phyloP scores from a whole-genome alignment of 2,797 vertebrate species.

The Chaenodraco wilsoni region DNA sequence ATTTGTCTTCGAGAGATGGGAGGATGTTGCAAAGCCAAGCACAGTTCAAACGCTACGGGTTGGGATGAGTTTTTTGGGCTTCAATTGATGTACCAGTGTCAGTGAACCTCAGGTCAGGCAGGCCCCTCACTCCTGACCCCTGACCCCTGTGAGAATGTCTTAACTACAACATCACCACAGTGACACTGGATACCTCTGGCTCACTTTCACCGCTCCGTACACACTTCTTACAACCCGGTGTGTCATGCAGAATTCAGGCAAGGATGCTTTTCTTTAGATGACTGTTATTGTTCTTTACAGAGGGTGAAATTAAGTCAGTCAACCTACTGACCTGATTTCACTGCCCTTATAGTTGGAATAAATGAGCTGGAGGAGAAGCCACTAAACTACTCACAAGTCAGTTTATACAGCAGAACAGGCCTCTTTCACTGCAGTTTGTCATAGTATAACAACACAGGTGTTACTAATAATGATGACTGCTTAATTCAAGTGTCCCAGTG shows the following conservation, averaged over 20 bases:
- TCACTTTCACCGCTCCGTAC: conserved; percentile 41
- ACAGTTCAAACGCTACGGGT: neutral
- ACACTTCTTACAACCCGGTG: conserved; percentile 29
- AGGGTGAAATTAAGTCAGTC: conserved; percentile 27
- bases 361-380: neutral
- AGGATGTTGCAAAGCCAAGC: neutral
- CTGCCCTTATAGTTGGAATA: conserved; percentile 8
- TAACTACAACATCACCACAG: conserved; percentile 17
- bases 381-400: neutral
- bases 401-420: neutral
- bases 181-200: conserved; percentile 41
- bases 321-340: conserved; percentile 22
- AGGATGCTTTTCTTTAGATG: conserved; percentile 28
- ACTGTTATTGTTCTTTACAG: conserved; percentile 16
- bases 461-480: neutral
- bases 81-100: conserved; percentile 22
- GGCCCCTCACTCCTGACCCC: conserved; percentile 26
- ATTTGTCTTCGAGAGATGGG: conserved; percentile 6
- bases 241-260: conserved; percentile 22
- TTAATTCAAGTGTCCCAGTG: neutral
- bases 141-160: conserved; percentile 33
- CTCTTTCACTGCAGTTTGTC: neutral
- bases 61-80: neutral
- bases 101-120: conserved; percentile 34
- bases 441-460: neutral